Evolutionary conservation across 2,888 invertebrate species (phyloP).

Genomic region (Chrysotoxum bicinctum): DNA sequence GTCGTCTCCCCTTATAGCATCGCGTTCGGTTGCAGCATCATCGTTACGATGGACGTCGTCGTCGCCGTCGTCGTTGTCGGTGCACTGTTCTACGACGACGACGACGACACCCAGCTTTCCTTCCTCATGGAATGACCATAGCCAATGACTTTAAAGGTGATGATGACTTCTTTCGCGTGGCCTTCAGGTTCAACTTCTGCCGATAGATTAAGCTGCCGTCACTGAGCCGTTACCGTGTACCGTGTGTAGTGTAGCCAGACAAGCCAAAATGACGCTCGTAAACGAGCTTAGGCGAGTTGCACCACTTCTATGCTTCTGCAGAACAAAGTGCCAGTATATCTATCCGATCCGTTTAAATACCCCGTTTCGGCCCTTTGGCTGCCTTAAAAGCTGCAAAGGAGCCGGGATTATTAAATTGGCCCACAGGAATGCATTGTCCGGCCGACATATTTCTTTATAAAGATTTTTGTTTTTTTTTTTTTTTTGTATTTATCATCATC

Average conservation of each 20-base stretch:
- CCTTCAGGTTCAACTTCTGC: constrained; percentile 38
- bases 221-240: not conserved
- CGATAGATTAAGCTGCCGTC: constrained; percentile 1
- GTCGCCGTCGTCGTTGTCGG: not conserved
- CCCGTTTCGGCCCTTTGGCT: not conserved
- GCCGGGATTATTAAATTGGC: constrained; percentile 65
- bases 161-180: constrained; percentile 69
- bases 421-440: constrained; percentile 69
- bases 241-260: not conserved
- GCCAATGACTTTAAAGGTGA: constrained; percentile 58
- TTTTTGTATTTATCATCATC: constrained; percentile 46
- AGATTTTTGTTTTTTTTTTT: constrained; percentile 1
- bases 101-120: not conserved
- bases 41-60: not conserved
- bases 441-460: constrained; percentile 35
- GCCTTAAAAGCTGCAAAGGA: constrained; percentile 34
- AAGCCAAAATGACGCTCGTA: constrained; percentile 52
- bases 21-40: not conserved
- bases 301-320: constrained; percentile 20
- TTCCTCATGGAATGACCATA: constrained; percentile 44
- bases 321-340: not conserved
- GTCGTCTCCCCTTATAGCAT: not conserved
- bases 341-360: not conserved
- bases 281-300: constrained; percentile 50
- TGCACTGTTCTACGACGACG: not conserved